A percentile compares a stretch with the other conserved stretches of the same genome.
phyloP scores from a whole-genome alignment of 2,888 invertebrate species.

The Amiota mariae region DNA sequence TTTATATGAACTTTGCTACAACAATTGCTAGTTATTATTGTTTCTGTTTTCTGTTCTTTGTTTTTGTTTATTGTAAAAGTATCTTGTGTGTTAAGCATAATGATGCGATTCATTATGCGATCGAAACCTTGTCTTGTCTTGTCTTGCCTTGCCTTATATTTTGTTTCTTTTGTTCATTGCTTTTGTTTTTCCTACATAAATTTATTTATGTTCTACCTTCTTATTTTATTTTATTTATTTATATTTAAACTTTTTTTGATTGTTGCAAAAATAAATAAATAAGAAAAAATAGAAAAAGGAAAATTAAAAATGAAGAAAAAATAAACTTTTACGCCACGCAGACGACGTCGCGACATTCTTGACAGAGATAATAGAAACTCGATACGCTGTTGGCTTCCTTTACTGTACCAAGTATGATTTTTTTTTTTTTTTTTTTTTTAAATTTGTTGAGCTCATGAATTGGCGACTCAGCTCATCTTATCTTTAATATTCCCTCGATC shows the following conservation, averaged over 20 bases:
- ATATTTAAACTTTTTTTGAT: constrained; percentile 41
- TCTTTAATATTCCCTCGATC: neutral
- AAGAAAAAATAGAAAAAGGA: too few species aligned
- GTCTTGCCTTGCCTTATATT: too few species aligned
- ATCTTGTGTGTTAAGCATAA: constrained; percentile 64
- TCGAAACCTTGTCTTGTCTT: constrained; percentile 23
- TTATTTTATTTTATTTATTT: constrained; percentile 29
- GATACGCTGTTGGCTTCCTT: constrained; percentile 64
- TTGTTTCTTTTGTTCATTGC: neutral
- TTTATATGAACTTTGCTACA: too few species aligned
- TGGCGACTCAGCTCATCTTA: neutral
- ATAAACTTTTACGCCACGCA: constrained; percentile 58
- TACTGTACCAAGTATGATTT: neutral
- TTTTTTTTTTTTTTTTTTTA: neutral
- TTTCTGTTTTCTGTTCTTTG: constrained; percentile 37
- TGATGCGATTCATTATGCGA: constrained; percentile 67
- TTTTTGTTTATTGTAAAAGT: constrained; percentile 49
- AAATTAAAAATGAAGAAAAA: too few species aligned
- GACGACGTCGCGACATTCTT: constrained; percentile 63
- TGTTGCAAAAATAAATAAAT: neutral
- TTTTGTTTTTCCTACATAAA: constrained; percentile 45
- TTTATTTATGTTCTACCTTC: neutral
- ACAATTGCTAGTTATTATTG: constrained; percentile 34
- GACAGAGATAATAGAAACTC: constrained; percentile 63
- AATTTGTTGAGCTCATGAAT: neutral